Evolutionary conservation across 2,888 invertebrate genomes (phyloP), one percentile per base, ranked within the genome.

Genomic region (Watsonalla cultraria): DNA sequence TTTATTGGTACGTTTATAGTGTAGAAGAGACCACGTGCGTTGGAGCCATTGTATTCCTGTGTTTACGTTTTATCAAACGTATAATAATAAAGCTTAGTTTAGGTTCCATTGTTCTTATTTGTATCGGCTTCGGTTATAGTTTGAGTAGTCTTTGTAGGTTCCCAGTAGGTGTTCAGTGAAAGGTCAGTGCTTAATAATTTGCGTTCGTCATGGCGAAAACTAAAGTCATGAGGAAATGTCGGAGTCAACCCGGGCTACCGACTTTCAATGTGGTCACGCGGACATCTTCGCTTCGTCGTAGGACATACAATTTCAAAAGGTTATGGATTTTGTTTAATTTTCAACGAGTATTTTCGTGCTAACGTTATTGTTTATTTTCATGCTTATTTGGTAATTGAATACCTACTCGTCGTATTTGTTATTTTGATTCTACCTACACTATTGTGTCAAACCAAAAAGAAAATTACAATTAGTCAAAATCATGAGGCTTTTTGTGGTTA

Each of bases 281-380:
- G 39, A 66, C 68, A 15, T 55, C 57, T 47, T 54, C 70, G n/a
- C 54, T 65, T 45, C 66, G 67, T 53, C 76, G 76, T 53, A 76
- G 66, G 58, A 70, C 66, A 58, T 66, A 61, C 39, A 70, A 59
- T 56, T 52, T 54, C 45, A 69, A 61, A 64, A 76, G 76, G 46
- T 47, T 11, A 7, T 42, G 34, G 39, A 45, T 45, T 45, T 24
- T 5, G 34, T 37, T 4, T 24, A 1, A 24, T 24, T 2, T 24
- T 24, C 24, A 24, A 24, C 24, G 24, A 24, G 24, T 24, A 24
- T 24, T 24, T 24, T 24, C 24, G 24, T 24, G 24, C 4, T 24
- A 24, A 24, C 4, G 2, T 24, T 24, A 2, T 24, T 24, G 1
- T 24, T 24, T 24, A 2, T 24, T 24, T 24, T 24, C 24, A 24